phyloP scores from a whole-genome alignment of 2,888 invertebrate genomes.

The Muscina levida region DNA sequence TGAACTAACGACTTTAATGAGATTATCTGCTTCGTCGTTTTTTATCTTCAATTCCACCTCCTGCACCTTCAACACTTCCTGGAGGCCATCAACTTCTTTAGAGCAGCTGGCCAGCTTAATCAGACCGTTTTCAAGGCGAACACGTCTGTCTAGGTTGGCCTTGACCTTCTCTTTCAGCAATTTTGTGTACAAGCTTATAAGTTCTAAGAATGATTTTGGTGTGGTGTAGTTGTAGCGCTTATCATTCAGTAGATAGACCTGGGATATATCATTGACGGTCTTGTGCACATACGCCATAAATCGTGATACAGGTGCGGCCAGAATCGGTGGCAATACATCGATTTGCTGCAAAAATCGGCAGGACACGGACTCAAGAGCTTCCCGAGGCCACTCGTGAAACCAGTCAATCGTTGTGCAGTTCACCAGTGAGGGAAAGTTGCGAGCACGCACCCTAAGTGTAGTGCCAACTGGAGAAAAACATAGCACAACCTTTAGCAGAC shows the following conservation, averaged over 20 bases:
- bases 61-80: conserved; percentile 86
- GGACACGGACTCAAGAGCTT: conserved; percentile 94
- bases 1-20: conserved; percentile 91
- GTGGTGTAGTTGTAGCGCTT: conserved; percentile 97
- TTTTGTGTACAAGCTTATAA: conserved; percentile 90
- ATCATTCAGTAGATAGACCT: conserved; percentile 90
- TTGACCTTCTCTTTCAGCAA: conserved; percentile 85
- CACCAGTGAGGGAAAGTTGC: conserved; percentile 96
- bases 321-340: conserved; percentile 79
- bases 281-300: conserved; percentile 96
- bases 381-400: conserved; percentile 98
- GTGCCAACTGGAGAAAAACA: conserved; percentile 98
- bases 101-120: conserved; percentile 93
- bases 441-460: conserved; percentile 90
- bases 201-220: conserved; percentile 96
- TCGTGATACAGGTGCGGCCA: conserved; percentile 85
- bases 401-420: conserved; percentile 97
- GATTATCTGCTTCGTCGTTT: conserved; percentile 93
- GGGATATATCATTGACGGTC: conserved; percentile 92
- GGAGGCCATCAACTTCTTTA: conserved; percentile 91
- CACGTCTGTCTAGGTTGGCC: conserved; percentile 87
- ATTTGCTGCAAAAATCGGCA: conserved; percentile 89
- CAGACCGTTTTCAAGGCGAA: conserved; percentile 91
- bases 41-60: conserved; percentile 92
- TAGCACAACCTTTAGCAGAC: conserved; percentile 87